These are phyloP conservation scores for Sarcoramphus papa DNA, from an alignment of 2,797 vertebrate species.

Conservation along the genomic window DNA sequence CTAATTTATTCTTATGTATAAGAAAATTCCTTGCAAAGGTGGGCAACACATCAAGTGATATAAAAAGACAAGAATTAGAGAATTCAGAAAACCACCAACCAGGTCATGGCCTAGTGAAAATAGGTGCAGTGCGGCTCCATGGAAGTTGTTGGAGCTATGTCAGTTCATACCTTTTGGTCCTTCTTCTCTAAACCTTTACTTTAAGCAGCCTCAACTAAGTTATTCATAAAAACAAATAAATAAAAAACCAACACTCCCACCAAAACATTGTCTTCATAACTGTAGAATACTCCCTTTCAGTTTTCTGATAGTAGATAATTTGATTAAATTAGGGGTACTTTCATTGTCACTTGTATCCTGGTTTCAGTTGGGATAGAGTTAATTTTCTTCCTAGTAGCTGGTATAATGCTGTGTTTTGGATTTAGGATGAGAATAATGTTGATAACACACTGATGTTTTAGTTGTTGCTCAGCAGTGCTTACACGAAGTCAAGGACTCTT, in stretches of 20 bases:
- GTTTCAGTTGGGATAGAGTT: too few relatives aligned
- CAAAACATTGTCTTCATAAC: neutral
- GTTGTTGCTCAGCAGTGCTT: too few relatives aligned
- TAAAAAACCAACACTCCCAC: accelerated
- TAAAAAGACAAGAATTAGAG: neutral
- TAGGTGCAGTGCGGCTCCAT: neutral
- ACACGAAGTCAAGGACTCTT: too few relatives aligned
- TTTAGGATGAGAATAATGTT: too few relatives aligned
- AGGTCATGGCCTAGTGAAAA: neutral
- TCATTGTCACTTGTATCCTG: neutral
- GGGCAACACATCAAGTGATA: neutral
- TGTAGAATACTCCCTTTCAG: neutral
- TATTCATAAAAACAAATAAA: neutral
- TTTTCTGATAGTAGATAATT: neutral
- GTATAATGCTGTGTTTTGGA: too few relatives aligned
- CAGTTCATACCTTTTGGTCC: neutral
- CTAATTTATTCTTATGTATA: neutral
- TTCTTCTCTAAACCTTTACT: neutral
- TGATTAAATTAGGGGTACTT: neutral
- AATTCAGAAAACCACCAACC: neutral
- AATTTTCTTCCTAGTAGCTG: too few relatives aligned
- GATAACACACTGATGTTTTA: too few relatives aligned
- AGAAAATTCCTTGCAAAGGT: neutral
- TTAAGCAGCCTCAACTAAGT: neutral
- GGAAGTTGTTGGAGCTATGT: neutral